Evolutionary conservation across 2,888 invertebrate genomes (phyloP), one percentile per base, ranked within the genome.

Genomic region (Netelia virgata): DNA sequence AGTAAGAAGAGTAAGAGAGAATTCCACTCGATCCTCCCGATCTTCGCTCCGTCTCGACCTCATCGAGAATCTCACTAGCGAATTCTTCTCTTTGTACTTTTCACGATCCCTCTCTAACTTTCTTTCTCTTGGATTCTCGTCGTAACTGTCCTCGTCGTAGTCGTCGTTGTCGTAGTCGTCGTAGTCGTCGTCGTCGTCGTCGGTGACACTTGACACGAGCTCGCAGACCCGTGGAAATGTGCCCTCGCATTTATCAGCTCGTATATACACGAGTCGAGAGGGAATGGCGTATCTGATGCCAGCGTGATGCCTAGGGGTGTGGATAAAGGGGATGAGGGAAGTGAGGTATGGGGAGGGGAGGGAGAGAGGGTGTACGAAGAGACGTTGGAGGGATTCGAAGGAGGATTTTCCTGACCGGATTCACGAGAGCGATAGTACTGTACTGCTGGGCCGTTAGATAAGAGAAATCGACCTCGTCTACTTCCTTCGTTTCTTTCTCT

Each of bases 151-250:
- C 3, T 28, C 28, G 28, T 28, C 28, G 28, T 28, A 3, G 28
- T 28, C 28, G 28, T 82, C 76, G 72, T 70, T 74, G 83, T 78
- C 86, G 50, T 68, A n/a, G 28, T 28, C 28, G 28, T 28, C 28
- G 28, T 28, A 3, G 28, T 28, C 3, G 28, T 28, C 28, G 28
- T 82, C 76, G 72, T 70, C 76, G 83, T 78, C 86, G 50, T 68
- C 75, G 28, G 83, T 85, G 89, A 88, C 88, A 88, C 86, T 88
- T 86, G 87, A 87, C 88, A 85, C 83, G 85, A 86, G 86, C 75
- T 79, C 68, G 76, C 82, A 64, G 50, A 82, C 86, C 83, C 75
- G 83, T 82, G 86, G 72, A 82, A 87, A 83, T 84, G 83, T 86
- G 86, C 83, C 84, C 86, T 82, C 84, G 77, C 85, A 86, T 88